Evolutionary conservation across 2,888 invertebrate species (phyloP), one percentile per base, ranked within the genome.

Genomic region (Macrosoma leucophasiata): DNA sequence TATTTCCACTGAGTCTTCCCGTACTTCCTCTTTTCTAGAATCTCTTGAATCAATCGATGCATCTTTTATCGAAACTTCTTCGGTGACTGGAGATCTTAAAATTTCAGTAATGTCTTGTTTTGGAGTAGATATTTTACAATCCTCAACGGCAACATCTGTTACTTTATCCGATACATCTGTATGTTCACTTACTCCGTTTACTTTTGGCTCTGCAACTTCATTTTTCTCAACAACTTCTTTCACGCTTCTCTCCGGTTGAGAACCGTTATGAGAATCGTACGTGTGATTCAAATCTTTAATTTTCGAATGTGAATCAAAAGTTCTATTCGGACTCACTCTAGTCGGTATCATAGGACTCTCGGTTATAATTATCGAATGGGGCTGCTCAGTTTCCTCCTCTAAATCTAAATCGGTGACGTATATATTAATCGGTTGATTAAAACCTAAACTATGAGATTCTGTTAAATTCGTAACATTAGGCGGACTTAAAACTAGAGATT

Each of bases 351-450:
- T 56, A 17, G 67, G 63, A 19, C 64, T 61, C 52, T 79, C 78
- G 3, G 82, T 81, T 27, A 82, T 69, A 4, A 82, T 81, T 10
- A 82, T 78, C 18, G 82, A 82, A 49, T 82, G 82, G 10, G 82
- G 82, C 43, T 81, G 82, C 27, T 82, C 81, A 12, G 62, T 76
- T 45, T 78, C 81, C 41, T 81, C 79, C 28, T 77, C 78, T 8
- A 51, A 46, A 36, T 72, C 70, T 33, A 73, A 62, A 50, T 75
- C 69, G 8, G 72, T 64, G 43, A 72, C 58, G 52, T 64, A 71
- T 45, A 60, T 43, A 39, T 50, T 58, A 30, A 58, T 49, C 19
- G 64, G 57, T 56, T 58, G 62, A 55, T 53, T 50, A 50, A 61
- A 62, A 49, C 56, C 52, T 52, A 66, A 46, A 35, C 49, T 48